Conservation (phyloP, 2,888 invertebrate genomes). For the Eilema depressum region DNA sequence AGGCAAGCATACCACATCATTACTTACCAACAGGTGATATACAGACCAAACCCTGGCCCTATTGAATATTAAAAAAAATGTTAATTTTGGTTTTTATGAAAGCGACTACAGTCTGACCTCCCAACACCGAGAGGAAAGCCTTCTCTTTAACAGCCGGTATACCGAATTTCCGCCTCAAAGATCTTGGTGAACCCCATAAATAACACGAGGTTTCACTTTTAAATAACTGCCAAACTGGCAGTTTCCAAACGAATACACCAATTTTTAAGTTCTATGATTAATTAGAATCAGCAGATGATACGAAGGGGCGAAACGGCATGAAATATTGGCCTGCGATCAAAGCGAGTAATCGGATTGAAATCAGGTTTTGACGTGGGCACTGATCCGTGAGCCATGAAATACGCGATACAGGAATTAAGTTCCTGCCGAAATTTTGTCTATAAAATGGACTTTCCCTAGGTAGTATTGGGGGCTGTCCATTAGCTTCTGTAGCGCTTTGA, state of each 20-base stretch:
- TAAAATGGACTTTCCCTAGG: background rate
- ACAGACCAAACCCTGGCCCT: too few relatives aligned
- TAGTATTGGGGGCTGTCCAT: too few relatives aligned
- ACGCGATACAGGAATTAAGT: conserved; percentile 6
- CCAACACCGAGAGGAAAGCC: too few relatives aligned
- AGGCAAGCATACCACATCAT: too few relatives aligned
- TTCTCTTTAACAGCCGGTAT: too few relatives aligned
- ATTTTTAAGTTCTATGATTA: conserved; percentile 16
- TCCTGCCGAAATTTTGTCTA: background rate
- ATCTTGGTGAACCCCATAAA: too few relatives aligned
- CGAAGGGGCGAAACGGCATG: conserved; percentile 51
- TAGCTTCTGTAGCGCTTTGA: too few relatives aligned
- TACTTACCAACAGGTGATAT: too few relatives aligned
- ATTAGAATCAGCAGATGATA: conserved; percentile 32
- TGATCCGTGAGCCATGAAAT: conserved; percentile 29
- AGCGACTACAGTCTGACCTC: too few relatives aligned
- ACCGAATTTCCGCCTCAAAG: too few relatives aligned
- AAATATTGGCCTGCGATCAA: conserved; percentile 55
- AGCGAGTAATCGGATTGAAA: conserved; percentile 59
- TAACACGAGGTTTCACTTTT: background rate
- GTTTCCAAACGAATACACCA: background rate
- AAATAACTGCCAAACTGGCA: background rate
- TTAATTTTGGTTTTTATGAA: too few relatives aligned
- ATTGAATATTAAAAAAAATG: too few relatives aligned
- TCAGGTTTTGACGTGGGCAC: conserved; percentile 49